A percentile compares a stretch with the other conserved stretches of the same genome.
phyloP scores from a whole-genome alignment of 2,113 vertebrate species.

The Sylvilagus bachmani region DNA sequence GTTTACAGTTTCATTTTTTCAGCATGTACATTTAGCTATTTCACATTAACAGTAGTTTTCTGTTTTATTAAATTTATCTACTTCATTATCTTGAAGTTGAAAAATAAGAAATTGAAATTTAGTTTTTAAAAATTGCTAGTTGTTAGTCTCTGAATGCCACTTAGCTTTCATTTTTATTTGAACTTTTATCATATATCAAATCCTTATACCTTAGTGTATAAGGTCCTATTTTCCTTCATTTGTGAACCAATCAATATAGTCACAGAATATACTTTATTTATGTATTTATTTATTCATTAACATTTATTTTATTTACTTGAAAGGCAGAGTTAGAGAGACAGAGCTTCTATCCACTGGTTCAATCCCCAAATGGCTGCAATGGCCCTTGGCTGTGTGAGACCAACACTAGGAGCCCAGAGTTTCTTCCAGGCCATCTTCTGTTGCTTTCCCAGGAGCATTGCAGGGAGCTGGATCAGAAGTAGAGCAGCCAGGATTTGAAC shows the following conservation, averaged over 20 bases:
- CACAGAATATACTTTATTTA: neutral
- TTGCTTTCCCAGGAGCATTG: too few relatives aligned
- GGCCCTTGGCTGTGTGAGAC: too few relatives aligned
- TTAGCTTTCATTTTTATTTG: conserved; percentile 33
- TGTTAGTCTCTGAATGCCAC: neutral
- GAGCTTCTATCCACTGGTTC: too few relatives aligned
- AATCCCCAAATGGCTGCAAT: too few relatives aligned
- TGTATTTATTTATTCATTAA: too few relatives aligned
- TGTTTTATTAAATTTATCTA: neutral
- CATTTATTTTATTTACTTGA: too few relatives aligned
- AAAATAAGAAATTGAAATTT: conserved; percentile 25
- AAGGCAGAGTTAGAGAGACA: too few relatives aligned
- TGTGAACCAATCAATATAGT: neutral
- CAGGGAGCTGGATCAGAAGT: too few relatives aligned
- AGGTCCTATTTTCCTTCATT: neutral
- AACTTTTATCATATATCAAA: conserved; percentile 21
- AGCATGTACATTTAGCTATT: neutral
- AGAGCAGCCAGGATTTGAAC: too few relatives aligned
- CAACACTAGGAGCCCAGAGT: too few relatives aligned
- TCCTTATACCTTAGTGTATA: neutral
- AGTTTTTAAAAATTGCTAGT: neutral
- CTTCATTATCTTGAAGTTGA: neutral
- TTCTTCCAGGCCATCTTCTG: too few relatives aligned
- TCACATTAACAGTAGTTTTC: neutral
- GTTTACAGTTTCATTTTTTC: conserved; percentile 21